Evolutionary conservation across 2,888 invertebrate species (phyloP).

Genomic region (Lasioglossum calceatum): DNA sequence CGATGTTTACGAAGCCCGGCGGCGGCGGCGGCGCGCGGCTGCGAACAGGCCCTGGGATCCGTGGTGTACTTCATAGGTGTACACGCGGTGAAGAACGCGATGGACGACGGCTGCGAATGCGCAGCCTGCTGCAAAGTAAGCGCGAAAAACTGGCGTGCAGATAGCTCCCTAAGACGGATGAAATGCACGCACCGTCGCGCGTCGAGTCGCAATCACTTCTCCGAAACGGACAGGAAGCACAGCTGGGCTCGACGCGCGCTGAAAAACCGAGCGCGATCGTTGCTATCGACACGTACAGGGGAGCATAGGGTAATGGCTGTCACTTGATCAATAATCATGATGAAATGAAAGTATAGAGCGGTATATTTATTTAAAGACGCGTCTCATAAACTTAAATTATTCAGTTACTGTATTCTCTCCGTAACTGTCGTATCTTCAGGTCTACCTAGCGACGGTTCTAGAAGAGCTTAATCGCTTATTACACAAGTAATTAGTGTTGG

Average conservation of each 20-base stretch:
- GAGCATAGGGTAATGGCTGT: neutral
- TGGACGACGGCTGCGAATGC: neutral
- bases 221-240: neutral
- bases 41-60: slow-evolving; percentile 1
- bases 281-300: neutral
- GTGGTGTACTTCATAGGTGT: slow-evolving; percentile 10
- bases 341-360: neutral
- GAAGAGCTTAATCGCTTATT: too few relatives aligned
- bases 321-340: neutral
- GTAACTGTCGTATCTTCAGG: too few relatives aligned
- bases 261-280: slow-evolving; percentile 1
- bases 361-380: too few relatives aligned
- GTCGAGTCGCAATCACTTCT: slow-evolving; percentile 48
- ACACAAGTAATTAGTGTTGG: too few relatives aligned
- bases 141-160: slow-evolving; percentile 46
- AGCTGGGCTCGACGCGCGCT: neutral
- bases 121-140: slow-evolving; percentile 33
- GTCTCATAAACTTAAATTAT: too few relatives aligned
- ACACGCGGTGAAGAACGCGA: slow-evolving; percentile 26
- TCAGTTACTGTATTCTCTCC: too few relatives aligned
- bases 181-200: slow-evolving; percentile 43
- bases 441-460: too few relatives aligned
- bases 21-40: neutral
- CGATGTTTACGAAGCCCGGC: slow-evolving; percentile 35
- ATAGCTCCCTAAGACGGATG: slow-evolving; percentile 58